Conservation (phyloP, 2,113 vertebrate genomes). For the Ivindomyrus marchei region DNA sequence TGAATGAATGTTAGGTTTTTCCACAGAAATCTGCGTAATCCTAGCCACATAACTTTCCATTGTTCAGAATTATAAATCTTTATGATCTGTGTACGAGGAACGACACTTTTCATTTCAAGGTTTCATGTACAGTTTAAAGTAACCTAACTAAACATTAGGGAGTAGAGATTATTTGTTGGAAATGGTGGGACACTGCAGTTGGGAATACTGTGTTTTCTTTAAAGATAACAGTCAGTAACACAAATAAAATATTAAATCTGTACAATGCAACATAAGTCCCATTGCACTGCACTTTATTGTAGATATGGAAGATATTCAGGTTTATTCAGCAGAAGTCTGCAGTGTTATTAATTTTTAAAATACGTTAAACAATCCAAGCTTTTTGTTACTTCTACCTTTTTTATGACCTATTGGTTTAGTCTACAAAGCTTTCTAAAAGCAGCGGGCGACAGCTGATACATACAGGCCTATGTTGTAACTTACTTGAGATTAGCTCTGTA, state of each 20-base stretch:
- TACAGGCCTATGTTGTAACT: slow-evolving; percentile 54
- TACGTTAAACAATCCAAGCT: slow-evolving; percentile 48
- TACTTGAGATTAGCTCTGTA: slow-evolving; percentile 42
- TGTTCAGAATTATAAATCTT: background rate
- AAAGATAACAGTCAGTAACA: background rate
- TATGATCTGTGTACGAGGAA: background rate
- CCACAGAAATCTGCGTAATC: slow-evolving; percentile 47
- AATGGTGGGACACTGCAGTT: background rate
- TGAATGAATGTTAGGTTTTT: slow-evolving; percentile 55
- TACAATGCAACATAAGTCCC: background rate
- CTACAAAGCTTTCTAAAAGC: slow-evolving; percentile 59
- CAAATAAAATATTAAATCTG: background rate
- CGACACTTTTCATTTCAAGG: background rate
- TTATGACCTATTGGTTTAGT: slow-evolving; percentile 66
- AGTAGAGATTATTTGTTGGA: background rate
- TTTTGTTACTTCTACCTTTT: slow-evolving; percentile 55
- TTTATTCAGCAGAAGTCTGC: slow-evolving; percentile 24
- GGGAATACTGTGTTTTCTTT: background rate
- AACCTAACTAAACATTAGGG: background rate
- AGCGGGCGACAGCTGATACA: slow-evolving; percentile 50
- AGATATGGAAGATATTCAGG: slow-evolving; percentile 19
- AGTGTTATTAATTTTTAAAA: slow-evolving; percentile 45
- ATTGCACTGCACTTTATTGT: background rate
- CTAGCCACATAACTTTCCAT: slow-evolving; percentile 15
- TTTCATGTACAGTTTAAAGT: background rate